Percentiles rank a stretch among this genome's conserved stretches.
Evolutionary conservation across 1,140 invertebrate genomes (phyloP).

Genomic region (Bombus confusus): DNA sequence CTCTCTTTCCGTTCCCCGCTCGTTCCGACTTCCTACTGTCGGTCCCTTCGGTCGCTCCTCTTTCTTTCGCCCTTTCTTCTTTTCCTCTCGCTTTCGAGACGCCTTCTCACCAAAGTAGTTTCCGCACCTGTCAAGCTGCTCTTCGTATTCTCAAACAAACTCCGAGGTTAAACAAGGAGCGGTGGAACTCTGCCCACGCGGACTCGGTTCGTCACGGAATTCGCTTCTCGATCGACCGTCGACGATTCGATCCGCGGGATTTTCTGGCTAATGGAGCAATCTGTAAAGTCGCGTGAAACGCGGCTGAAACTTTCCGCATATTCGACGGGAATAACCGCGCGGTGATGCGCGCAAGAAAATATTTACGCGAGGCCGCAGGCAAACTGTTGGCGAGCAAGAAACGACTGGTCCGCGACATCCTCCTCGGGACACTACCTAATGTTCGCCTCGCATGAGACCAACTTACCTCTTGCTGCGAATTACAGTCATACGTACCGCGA

Average conservation of each 20-base stretch:
- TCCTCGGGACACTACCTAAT: constrained; percentile 65
- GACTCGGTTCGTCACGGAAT: not conserved
- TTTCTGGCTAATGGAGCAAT: constrained; percentile 40
- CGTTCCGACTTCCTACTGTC: constrained; percentile 3
- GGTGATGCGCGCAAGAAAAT: constrained; percentile 68
- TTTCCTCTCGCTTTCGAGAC: too few relatives aligned
- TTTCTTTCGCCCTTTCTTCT: too few relatives aligned
- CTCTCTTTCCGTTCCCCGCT: constrained; percentile 27
- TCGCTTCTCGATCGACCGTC: too few relatives aligned
- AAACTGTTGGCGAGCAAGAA: constrained; percentile 65
- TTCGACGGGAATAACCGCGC: constrained; percentile 29
- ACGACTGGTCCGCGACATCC: constrained; percentile 66
- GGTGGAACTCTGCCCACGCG: constrained; percentile 44
- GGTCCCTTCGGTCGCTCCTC: too few relatives aligned
- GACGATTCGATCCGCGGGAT: constrained; percentile 28
- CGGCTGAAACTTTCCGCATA: constrained; percentile 20
- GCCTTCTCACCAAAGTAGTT: too few relatives aligned
- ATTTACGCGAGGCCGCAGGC: constrained; percentile 59
- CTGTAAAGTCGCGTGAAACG: constrained; percentile 10
- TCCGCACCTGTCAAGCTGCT: too few relatives aligned
- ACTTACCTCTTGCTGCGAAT: constrained; percentile 4
- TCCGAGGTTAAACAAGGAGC: too few relatives aligned
- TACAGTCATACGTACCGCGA: not conserved
- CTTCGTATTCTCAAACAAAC: too few relatives aligned
- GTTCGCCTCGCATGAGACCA: constrained; percentile 70